Percentiles rank a stretch among this genome's conserved stretches.
These are phyloP conservation scores for Dicrostonyx torquatus DNA, from an alignment of 2,797 vertebrate genomes.

Conservation along the genomic window DNA sequence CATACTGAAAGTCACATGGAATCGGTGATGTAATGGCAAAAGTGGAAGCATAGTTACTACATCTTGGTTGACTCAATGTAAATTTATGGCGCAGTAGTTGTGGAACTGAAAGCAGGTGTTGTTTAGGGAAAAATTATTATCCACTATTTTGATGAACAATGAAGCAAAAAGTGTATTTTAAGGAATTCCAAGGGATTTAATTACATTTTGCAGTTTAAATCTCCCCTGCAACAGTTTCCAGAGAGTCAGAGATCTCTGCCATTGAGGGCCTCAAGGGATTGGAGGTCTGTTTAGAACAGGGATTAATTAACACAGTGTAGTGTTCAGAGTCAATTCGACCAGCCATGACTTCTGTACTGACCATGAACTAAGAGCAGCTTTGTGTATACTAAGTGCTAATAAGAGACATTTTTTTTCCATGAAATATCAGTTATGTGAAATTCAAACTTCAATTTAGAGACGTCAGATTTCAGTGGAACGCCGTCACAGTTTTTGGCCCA, in stretches of 20 bases:
- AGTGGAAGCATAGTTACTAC: background rate
- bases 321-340: background rate
- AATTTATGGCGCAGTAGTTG: conserved; percentile 1
- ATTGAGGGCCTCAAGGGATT: background rate
- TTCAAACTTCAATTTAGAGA: background rate
- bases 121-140: background rate
- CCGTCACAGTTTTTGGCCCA: background rate
- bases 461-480: background rate
- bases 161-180: background rate
- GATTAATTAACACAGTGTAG: background rate
- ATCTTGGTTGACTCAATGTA: background rate
- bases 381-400: background rate
- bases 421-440: background rate
- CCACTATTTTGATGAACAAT: background rate
- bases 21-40: background rate
- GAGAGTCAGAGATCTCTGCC: background rate
- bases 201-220: background rate
- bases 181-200: background rate
- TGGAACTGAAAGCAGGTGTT: background rate
- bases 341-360: background rate
- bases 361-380: background rate
- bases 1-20: background rate
- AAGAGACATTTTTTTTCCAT: background rate
- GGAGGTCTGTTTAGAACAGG: background rate
- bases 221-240: background rate